Base-by-base conservation (phyloP, 2,113 vertebrate genomes). In the Pachycephala philippinensis region DNA sequence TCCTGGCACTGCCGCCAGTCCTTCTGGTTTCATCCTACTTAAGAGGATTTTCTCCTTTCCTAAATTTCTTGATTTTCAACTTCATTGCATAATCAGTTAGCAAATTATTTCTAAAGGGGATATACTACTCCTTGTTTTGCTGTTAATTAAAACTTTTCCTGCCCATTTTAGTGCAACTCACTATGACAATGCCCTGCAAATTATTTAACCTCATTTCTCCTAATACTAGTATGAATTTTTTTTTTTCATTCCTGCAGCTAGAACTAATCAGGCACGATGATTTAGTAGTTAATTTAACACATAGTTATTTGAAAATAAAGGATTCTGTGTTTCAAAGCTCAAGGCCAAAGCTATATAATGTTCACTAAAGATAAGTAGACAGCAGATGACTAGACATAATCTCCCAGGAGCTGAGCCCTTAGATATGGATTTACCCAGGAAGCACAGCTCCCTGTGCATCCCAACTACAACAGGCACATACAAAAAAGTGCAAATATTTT, bases 31-130 rank as follows among this genome's bases (percentile, higher is more conserved):
- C 95, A 95, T 96, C 76, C 76, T 74, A 7, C 86, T 88, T 95
- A 93, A 97, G 95, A 95, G 93, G 95, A 95, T 96, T 95, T 95
- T 86, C 89, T 90, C 60, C 69, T 90, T 84, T 90, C 69, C 89
- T 92, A 92, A 84, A 93, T 87, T 59, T 93, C 91, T 89, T 93
- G 83, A 87, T 92, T 96, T 97, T 93, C 83, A 78, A 93, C 93
- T 89, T 92, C 60, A 78, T 87, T 96, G 93, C 80, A 75, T 92
- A 93, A 97, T 87, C 91, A 90, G 83, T 81, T 90, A 87, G 80
- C 42, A 89, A 86, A 89, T 93, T 78, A 87, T 95, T 92, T 90
- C 68, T 93, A 59, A 90, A 92, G 31, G 66, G 74, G 57, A 87
- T 82, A 56, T 52, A 70, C 45, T 74, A 40, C n/a, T 69, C 53